Evolutionary conservation across 2,888 invertebrate genomes (phyloP), one percentile per base, ranked within the genome.

Genomic region (Cerastis leucographa): DNA sequence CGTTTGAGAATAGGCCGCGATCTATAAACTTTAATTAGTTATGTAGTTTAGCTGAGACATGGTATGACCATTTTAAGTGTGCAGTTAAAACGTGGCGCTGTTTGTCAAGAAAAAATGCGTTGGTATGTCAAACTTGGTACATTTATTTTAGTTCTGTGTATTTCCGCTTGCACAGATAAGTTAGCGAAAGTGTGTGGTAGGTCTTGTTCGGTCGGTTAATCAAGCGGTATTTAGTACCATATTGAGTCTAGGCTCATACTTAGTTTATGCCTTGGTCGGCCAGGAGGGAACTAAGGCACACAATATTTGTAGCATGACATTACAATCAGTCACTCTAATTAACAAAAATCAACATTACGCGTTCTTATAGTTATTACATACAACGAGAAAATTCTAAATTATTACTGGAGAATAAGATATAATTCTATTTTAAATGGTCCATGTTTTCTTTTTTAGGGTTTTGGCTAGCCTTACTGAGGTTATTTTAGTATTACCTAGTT

Each of bases 231-330:
- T 81, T 81, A 86, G 83, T 80, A 79, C 78, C 78, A 73, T 74
- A 78, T 19, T 69, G 66, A 71, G 65, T 64, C 42, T 81, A 86
- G 81, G 84, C 80, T 72, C 86, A 74, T 17, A 54, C 61, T 78
- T 81, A 79, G 25, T 79, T 85, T 72, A 70, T 66, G 78, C 69
- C 77, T 74, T 12, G 29, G 51, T 22, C 56, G 76, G 83, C 66
- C 65, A 74, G 76, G 65, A 74, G 73, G 74, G 74, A 80, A 84
- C 71, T 81, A 80, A 81, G 80, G 86, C 84, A 85, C 85, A 90
- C 80, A 89, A 90, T 86, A 91, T 91, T 92, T 92, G 91, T 89
- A 92, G 91, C 92, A 90, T 84, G 72, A 72, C 83, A 80, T 85
- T 84, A 82, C 74, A 83, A 85, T 87, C 92, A 92, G 87, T 89